Percentiles rank a stretch among this genome's conserved stretches.
These are phyloP conservation scores for Halictus rubicundus DNA, from an alignment of 1,140 invertebrate species.

Conservation along the genomic window DNA sequence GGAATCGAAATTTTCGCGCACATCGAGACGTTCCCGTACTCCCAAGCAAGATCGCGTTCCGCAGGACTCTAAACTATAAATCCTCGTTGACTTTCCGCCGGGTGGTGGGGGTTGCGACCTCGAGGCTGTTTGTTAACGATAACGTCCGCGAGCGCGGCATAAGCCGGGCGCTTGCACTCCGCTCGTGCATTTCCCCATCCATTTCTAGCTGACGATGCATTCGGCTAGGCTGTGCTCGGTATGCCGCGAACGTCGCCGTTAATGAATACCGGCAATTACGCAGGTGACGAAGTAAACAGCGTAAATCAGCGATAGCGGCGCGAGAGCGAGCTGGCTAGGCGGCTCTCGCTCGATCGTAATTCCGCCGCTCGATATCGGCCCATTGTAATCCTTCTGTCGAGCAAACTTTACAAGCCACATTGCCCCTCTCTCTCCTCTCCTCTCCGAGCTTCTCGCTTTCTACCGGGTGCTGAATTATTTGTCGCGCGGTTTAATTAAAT, in stretches of 20 bases:
- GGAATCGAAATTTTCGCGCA: too few relatives aligned
- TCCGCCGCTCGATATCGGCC: background rate
- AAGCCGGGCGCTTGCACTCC: background rate
- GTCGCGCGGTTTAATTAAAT: background rate
- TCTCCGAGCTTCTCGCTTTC: too few relatives aligned
- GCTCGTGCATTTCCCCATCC: background rate
- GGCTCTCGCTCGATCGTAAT: background rate
- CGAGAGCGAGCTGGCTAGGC: too few relatives aligned
- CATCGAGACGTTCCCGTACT: too few relatives aligned
- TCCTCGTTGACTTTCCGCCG: too few relatives aligned
- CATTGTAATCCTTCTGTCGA: background rate
- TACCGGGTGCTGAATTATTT: background rate
- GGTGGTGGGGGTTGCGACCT: too few relatives aligned
- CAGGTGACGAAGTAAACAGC: conserved; percentile 28
- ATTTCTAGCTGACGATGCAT: background rate
- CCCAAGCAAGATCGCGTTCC: too few relatives aligned
- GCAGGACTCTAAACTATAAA: too few relatives aligned
- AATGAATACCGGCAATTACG: conserved; percentile 26
- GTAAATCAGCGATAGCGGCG: conserved; percentile 17
- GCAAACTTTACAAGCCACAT: background rate
- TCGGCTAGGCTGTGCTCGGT: conserved; percentile 13
- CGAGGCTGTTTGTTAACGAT: too few relatives aligned
- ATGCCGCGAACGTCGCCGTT: background rate
- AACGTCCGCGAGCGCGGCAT: too few relatives aligned
- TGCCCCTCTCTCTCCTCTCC: too few relatives aligned